Evolutionary conservation across 2,888 invertebrate genomes (phyloP).

Genomic region (Neelides folsomi): DNA sequence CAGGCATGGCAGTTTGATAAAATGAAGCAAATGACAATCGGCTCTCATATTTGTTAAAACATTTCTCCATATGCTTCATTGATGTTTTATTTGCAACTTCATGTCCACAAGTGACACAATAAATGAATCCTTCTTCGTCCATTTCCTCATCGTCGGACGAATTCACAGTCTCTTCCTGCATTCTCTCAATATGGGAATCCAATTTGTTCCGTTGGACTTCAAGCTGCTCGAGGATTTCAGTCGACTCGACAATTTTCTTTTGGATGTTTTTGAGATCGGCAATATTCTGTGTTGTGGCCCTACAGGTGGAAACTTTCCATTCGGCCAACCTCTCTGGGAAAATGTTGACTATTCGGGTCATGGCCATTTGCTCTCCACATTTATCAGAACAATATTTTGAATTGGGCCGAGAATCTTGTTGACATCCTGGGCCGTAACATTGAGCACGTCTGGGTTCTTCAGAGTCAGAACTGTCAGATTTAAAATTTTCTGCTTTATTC

Average conservation of each 20-base stretch:
- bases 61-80: slow-evolving; percentile 94
- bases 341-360: slow-evolving; percentile 64
- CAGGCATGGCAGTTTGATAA: slow-evolving; percentile 85
- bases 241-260: slow-evolving; percentile 62
- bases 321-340: slow-evolving; percentile 81
- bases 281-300: slow-evolving; percentile 69
- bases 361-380: slow-evolving; percentile 80
- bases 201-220: slow-evolving; percentile 64
- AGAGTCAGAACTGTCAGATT: slow-evolving; percentile 14
- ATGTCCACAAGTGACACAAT: slow-evolving; percentile 93
- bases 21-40: slow-evolving; percentile 93
- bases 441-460: slow-evolving; percentile 41
- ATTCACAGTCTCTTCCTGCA: slow-evolving; percentile 57
- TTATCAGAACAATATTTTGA: slow-evolving; percentile 90
- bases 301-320: slow-evolving; percentile 75
- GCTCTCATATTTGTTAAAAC: slow-evolving; percentile 93
- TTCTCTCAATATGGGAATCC: slow-evolving; percentile 65
- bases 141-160: slow-evolving; percentile 43
- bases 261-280: slow-evolving; percentile 51
- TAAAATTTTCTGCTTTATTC: slow-evolving; percentile 9
- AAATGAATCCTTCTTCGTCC: slow-evolving; percentile 64
- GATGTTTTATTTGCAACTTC: slow-evolving; percentile 85
- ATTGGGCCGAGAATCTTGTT: slow-evolving; percentile 56
- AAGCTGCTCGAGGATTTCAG: slow-evolving; percentile 61
- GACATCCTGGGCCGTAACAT: slow-evolving; percentile 84